phyloP scores from a whole-genome alignment of 2,113 vertebrate species.

The Dicaeum eximium region DNA sequence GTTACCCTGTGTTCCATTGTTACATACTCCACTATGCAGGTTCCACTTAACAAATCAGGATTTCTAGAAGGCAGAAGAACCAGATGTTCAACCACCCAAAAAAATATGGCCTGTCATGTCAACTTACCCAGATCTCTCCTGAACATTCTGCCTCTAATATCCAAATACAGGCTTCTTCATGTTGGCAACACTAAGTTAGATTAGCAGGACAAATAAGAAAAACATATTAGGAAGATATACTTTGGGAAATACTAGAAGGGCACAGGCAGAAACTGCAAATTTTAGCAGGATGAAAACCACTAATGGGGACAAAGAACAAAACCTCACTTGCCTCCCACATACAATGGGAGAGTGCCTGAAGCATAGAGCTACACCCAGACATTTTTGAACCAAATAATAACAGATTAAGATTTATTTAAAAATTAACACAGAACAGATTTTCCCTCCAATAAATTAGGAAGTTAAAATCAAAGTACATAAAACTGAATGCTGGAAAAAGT shows the following conservation, averaged over 20 bases:
- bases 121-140: not conserved
- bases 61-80: not conserved
- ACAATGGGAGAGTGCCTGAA: not conserved
- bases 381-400: not conserved
- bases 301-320: not conserved
- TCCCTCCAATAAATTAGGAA: not conserved
- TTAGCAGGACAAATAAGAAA: not conserved
- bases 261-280: not conserved
- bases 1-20: not conserved
- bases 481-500: not conserved
- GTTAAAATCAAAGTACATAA: not conserved
- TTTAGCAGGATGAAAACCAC: not conserved
- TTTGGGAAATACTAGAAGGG: not conserved
- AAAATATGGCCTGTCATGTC: not conserved
- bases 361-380: not conserved
- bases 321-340: not conserved
- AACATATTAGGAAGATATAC: not conserved
- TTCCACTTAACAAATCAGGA: not conserved
- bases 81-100: not conserved
- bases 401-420: not conserved
- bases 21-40: not conserved
- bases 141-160: not conserved
- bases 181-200: not conserved
- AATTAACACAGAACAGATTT: slow-evolving; percentile 42
- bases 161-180: not conserved